A percentile compares a stretch with the other conserved stretches of the same genome.
phyloP scores from a whole-genome alignment of 2,113 vertebrate species.

The Lepus timidus region DNA sequence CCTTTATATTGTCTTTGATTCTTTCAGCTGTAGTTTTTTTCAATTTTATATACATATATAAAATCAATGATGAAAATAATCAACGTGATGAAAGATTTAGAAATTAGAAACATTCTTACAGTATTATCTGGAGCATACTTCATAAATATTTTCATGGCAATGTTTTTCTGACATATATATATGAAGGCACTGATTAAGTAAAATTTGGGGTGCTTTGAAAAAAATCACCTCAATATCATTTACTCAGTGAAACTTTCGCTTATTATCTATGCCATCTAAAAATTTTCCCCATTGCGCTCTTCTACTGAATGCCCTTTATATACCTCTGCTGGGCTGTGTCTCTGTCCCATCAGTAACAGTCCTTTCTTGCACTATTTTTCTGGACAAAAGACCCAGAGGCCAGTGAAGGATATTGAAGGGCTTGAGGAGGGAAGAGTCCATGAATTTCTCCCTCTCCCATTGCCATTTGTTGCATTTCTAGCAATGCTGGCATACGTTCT shows the following conservation, averaged over 20 bases:
- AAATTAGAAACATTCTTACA: not conserved
- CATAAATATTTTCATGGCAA: not conserved
- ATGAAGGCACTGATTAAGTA: not conserved
- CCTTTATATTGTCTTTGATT: slow-evolving; percentile 16
- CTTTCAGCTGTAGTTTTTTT: not conserved
- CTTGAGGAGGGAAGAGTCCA: not conserved
- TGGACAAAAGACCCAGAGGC: rapidly evolving
- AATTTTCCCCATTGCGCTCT: not conserved
- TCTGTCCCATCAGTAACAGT: not conserved
- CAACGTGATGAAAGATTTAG: not conserved
- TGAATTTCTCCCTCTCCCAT: not conserved
- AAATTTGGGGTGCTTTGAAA: not conserved
- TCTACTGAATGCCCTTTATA: rapidly evolving
- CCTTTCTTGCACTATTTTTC: not conserved
- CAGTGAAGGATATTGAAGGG: rapidly evolving
- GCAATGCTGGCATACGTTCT: not conserved
- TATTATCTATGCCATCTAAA: not conserved
- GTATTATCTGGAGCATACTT: not conserved
- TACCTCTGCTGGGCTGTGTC: not conserved
- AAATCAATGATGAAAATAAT: not conserved
- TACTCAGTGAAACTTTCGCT: not conserved
- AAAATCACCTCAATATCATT: not conserved
- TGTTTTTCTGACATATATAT: not conserved
- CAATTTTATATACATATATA: not conserved
- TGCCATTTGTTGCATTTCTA: not conserved